phyloP scores from a whole-genome alignment of 1,140 invertebrate species.

The Cyclargus thomasi region DNA sequence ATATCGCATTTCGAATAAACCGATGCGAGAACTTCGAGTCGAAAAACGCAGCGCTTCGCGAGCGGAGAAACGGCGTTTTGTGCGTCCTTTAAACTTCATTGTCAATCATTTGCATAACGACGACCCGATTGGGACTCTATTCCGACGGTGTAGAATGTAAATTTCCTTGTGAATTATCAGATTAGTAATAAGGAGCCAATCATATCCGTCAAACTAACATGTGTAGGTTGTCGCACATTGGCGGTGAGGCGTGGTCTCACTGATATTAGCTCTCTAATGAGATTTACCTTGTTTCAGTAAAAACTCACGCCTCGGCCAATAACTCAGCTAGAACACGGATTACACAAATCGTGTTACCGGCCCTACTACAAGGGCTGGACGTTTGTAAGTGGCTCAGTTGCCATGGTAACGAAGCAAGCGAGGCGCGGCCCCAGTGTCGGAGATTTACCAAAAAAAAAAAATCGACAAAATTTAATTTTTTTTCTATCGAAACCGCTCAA shows the following conservation, averaged over 20 bases:
- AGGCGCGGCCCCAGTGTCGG: conserved; percentile 8
- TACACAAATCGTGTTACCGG: conserved; percentile 50
- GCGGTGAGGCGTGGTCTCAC: conserved; percentile 41
- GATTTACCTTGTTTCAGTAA: conserved; percentile 30
- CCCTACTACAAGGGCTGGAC: conserved; percentile 30
- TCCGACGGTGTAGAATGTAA: conserved; percentile 30
- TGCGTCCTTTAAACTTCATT: conserved; percentile 28
- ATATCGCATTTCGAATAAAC: conserved; percentile 3
- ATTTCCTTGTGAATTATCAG: conserved; percentile 24
- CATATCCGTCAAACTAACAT: conserved; percentile 28
- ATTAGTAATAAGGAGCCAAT: conserved; percentile 23
- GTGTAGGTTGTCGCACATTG: conserved; percentile 30
- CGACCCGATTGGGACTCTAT: conserved; percentile 25
- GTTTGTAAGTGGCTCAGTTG: conserved; percentile 25
- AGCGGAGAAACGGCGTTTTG: conserved; percentile 25
- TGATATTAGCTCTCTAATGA: conserved; percentile 34
- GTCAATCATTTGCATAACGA: conserved; percentile 20
- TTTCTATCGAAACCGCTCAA: neutral
- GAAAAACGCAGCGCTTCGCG: neutral
- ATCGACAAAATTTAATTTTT: neutral
- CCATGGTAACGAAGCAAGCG: conserved; percentile 9
- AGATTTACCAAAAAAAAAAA: neutral
- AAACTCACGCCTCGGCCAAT: conserved; percentile 39
- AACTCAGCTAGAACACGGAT: conserved; percentile 40
- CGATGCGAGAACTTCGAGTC: neutral